Base-by-base conservation (phyloP, 2,113 vertebrate species). In the Cyprinodon tularosa region DNA sequence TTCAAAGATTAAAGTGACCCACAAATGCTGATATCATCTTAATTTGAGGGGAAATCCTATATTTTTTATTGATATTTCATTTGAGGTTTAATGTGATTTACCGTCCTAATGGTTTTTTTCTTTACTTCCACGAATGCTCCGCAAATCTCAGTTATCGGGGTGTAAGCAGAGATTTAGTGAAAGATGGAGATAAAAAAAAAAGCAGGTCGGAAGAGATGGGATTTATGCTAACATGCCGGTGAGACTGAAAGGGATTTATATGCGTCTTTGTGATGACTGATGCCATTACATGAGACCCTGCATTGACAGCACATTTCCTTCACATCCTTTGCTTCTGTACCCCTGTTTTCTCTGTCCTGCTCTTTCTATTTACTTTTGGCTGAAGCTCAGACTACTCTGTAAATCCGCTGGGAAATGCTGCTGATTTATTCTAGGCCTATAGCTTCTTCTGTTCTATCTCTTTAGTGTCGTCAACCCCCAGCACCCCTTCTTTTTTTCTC, bases 321-420 rank as follows among this genome's bases (percentile, higher is more conserved):
- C 48, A 20, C 47, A 37, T 47, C 45, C 73, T 68, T 63, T 0
- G 8, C 76, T 65, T 81, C 71, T 42, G 42, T 70, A 12, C 40
- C 66, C n/a, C 11, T 72, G 37, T 69, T 74, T 66, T 57, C 53
- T 74, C 37, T 42, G 63, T 72, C 57, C 39, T 47, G 48, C 37
- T 74, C 68, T 10, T 78, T 82, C 78, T 86, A 50, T 88, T 82
- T 85, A 87, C 86, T 66, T 85, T 82, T 86, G 84, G 73, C 82
- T 77, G 57, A 14, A 44, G 50, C 74, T 61, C 64, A 17, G 69
- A 74, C 68, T 72, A 4, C 59, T 64, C 60, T 64, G 38, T 71
- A 42, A 76, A 80, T 86, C 86, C 71, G 71, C 2, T 0, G 72
- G 40, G 82, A 80, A 66, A 22, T 3, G 12, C 72, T 74, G 83